Evolutionary conservation across 2,888 invertebrate species (phyloP).

Genomic region (Cyrtodaria siliqua): DNA sequence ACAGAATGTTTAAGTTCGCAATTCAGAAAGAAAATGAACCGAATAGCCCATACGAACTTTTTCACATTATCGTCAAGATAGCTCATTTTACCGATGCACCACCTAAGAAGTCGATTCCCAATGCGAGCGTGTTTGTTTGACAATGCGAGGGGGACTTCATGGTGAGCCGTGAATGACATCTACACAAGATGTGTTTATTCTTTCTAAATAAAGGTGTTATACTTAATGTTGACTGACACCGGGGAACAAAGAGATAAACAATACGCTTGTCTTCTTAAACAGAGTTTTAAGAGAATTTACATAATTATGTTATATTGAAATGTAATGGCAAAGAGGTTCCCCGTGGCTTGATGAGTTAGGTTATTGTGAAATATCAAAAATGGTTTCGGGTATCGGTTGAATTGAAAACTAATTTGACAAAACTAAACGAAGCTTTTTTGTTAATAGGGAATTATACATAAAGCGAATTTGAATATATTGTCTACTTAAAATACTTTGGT

Average conservation of each 20-base stretch:
- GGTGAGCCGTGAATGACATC: not conserved
- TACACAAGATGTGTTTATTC: slow-evolving; percentile 2
- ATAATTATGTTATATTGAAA: slow-evolving; percentile 17
- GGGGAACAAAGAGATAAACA: slow-evolving; percentile 7
- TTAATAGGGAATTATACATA: not conserved
- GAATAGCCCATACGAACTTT: no score
- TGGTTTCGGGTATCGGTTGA: slow-evolving; percentile 40
- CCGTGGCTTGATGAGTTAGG: slow-evolving; percentile 4
- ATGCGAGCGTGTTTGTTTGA: not conserved
- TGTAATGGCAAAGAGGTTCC: not conserved
- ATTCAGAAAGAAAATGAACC: no score
- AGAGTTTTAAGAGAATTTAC: slow-evolving; percentile 7
- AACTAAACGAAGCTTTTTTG: slow-evolving; percentile 1
- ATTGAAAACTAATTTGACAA: slow-evolving; percentile 41
- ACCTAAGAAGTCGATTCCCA: not conserved
- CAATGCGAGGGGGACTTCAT: not conserved
- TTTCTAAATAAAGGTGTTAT: slow-evolving; percentile 6
- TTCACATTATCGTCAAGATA: no score
- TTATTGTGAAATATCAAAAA: slow-evolving; percentile 42
- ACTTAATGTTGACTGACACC: slow-evolving; percentile 11
- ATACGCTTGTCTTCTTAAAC: slow-evolving; percentile 5
- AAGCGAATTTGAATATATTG: not conserved
- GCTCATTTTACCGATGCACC: not conserved
- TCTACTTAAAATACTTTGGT: not conserved
- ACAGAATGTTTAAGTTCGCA: no score